phyloP scores from a whole-genome alignment of 37 sponge, comb jelly and placozoan species.

The Chondrilla cf. caribensis region DNA sequence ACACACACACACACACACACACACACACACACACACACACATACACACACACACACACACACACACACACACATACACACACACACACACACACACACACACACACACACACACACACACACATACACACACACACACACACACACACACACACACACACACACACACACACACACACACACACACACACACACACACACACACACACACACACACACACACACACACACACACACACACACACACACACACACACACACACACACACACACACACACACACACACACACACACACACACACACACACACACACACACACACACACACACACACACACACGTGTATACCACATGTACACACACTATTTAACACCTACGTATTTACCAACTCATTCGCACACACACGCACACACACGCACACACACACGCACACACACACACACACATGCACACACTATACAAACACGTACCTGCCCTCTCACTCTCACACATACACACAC shows the following conservation, averaged over 20 bases:
- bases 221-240: not conserved
- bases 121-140: slow-evolving; percentile 35
- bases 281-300: slow-evolving; percentile 20
- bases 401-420: slow-evolving; percentile 21
- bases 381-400: slow-evolving; percentile 13
- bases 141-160: slow-evolving; percentile 35
- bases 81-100: slow-evolving; percentile 38
- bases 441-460: no score
- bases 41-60: slow-evolving; percentile 31
- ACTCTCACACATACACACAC: no score
- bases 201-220: slow-evolving; percentile 31
- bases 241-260: not conserved
- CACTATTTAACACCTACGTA: slow-evolving; percentile 5
- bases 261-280: slow-evolving; percentile 28
- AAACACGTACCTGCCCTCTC: no score
- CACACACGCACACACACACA: slow-evolving; percentile 14
- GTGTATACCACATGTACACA: slow-evolving; percentile 7
- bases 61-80: slow-evolving; percentile 33
- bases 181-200: slow-evolving; percentile 30
- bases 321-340: slow-evolving; percentile 23
- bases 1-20: no score
- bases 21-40: not conserved
- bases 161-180: slow-evolving; percentile 33
- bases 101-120: slow-evolving; percentile 26
- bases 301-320: slow-evolving; percentile 21